phyloP scores from a whole-genome alignment of 2,888 invertebrate genomes.

The Acholoe squamosa region DNA sequence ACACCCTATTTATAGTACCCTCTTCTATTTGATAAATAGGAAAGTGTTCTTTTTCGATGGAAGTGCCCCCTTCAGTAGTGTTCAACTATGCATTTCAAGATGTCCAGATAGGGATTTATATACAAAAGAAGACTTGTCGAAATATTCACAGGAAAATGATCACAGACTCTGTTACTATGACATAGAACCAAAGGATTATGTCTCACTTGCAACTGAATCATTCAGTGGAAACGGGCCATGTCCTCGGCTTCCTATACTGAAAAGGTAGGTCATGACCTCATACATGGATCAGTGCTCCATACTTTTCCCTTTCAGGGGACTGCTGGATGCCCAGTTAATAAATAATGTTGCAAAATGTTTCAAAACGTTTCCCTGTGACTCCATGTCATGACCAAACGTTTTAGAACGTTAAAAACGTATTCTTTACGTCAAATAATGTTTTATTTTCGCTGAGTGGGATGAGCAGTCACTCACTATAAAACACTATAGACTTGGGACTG shows the following conservation, averaged over 20 bases:
- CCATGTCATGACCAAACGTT: no score
- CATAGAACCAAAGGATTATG: constrained; percentile 73
- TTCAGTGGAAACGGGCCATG: constrained; percentile 87
- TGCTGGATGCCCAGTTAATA: no score
- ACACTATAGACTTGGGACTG: no score
- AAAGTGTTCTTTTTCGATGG: constrained; percentile 93
- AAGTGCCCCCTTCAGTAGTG: constrained; percentile 88
- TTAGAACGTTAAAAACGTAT: no score
- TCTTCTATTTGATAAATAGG: constrained; percentile 79
- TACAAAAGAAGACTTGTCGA: constrained; percentile 87
- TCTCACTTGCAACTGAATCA: constrained; percentile 35
- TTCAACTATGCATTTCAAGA: constrained; percentile 94
- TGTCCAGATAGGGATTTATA: constrained; percentile 90
- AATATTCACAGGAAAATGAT: constrained; percentile 89
- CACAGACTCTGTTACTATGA: constrained; percentile 89
- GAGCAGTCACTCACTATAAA: no score
- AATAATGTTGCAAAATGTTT: no score
- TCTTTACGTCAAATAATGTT: no score
- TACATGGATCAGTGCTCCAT: no score
- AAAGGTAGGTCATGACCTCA: no score
- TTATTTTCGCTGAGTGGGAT: no score
- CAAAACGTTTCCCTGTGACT: no score
- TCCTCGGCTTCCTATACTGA: constrained; percentile 90
- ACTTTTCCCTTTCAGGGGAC: no score
- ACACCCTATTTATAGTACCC: constrained; percentile 11